Evolutionary conservation across 2,797 vertebrate genomes (phyloP), one percentile per base, ranked within the genome.

Genomic region (Chelon labrosus): DNA sequence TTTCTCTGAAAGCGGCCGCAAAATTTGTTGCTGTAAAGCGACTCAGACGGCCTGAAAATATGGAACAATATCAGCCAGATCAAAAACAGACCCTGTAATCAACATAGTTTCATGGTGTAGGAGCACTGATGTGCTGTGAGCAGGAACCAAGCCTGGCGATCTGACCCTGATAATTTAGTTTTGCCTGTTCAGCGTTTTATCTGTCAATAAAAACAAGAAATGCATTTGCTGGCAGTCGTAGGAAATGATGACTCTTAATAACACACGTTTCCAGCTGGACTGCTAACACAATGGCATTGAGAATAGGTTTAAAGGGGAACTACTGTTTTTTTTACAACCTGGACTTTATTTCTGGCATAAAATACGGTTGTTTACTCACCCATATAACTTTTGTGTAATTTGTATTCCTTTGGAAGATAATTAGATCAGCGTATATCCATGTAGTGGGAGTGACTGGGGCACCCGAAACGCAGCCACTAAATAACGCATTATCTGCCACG

Each of bases 71-170:
- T 80, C 71, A 69, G 68, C 65, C 70, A 75, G 73, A 78, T 82
- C 71, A 70, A 65, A 84, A 77, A 70, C 72, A 63, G 67, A 82
- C 64, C 73, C 75, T 75, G 74, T 70, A 69, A 81, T 79, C 66
- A 83, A 25, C 76, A 68, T 70, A 71, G 55, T 73, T 78, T 65
- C 49, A 55, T 57, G 27, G 58, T 62, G 75, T 55, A 53, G 68
- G 49, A 82, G 59, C 47, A 27, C 20, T 7, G 37, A 65, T 58
- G 73, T 46, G 55, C 60, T 60, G 12, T 31, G 39, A 82, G 65
- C 38, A 50, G 50, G 44, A 63, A 61, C 19, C 44, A 17, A 38
- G 52, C 53, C 20, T 11, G 46, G 55, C 55, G 35, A 35, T 5
- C 55, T 73, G 73, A 74, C 47, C 47, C 70, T 63, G 17, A 69